A percentile compares a stretch with the other conserved stretches of the same genome.
Evolutionary conservation across 2,113 vertebrate genomes (phyloP).

Genomic region (Atlantisia rogersi): DNA sequence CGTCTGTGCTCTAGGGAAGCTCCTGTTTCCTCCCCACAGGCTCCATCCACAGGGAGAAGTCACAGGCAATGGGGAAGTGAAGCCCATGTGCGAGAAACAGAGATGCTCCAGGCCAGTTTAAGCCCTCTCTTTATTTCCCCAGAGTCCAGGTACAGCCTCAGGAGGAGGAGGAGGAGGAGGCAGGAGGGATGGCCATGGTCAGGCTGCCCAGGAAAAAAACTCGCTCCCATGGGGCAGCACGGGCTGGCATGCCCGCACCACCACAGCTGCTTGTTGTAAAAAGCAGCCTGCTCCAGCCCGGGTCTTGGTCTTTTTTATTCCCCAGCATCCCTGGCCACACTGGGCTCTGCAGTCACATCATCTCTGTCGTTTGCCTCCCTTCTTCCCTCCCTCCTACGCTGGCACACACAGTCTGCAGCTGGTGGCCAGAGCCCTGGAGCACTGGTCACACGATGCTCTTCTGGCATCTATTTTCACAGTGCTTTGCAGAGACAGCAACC

Average conservation of each 20-base stretch:
- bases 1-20: background rate
- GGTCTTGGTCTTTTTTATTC: background rate
- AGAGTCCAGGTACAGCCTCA: background rate
- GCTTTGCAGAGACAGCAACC: background rate
- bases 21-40: background rate
- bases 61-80: background rate
- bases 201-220: background rate
- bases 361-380: background rate
- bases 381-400: background rate
- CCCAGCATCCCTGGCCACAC: background rate
- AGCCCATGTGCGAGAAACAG: background rate
- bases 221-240: background rate
- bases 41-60: background rate
- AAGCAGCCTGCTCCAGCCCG: background rate
- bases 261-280: background rate
- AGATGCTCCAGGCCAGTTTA: background rate
- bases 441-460: background rate
- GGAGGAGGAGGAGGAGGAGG: background rate
- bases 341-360: background rate
- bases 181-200: background rate
- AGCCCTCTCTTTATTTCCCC: background rate
- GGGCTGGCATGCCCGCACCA: background rate
- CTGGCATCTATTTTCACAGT: background rate
- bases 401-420: background rate
- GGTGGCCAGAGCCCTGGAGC: background rate